A percentile compares a stretch with the other conserved stretches of the same genome.
These are phyloP conservation scores for Platycheirus albimanus DNA, from an alignment of 2,888 invertebrate species.

Conservation along the genomic window DNA sequence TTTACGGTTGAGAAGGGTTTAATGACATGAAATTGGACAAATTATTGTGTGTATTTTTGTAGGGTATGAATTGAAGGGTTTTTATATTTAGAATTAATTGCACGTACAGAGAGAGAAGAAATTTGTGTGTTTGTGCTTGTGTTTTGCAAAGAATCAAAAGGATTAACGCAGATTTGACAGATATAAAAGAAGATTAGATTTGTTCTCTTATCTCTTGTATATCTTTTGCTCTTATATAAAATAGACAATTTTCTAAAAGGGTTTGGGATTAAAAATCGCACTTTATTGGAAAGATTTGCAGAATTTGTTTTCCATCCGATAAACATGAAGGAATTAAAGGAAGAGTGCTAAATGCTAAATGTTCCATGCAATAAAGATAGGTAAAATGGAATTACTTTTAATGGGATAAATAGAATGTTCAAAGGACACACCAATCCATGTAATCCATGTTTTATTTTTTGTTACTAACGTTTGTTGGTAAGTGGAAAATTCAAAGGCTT, in stretches of 20 bases:
- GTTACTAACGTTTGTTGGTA: no score
- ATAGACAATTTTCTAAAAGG: background rate
- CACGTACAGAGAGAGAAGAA: slow-evolving; percentile 12
- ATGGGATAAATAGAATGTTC: no score
- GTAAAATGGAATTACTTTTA: background rate
- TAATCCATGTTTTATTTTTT: no score
- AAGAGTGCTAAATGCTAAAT: slow-evolving; percentile 17
- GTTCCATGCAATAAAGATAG: background rate
- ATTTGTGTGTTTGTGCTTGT: no score
- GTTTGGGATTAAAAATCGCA: slow-evolving; percentile 9
- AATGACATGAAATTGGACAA: slow-evolving; percentile 56
- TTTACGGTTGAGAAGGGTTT: slow-evolving; percentile 58
- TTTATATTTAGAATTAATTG: slow-evolving; percentile 51
- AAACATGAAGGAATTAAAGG: slow-evolving; percentile 5
- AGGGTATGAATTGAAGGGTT: slow-evolving; percentile 3
- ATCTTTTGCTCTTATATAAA: no score
- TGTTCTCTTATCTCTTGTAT: no score
- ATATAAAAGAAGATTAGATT: slow-evolving; percentile 14
- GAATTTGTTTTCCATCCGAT: slow-evolving; percentile 16
- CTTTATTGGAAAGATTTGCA: slow-evolving; percentile 32
- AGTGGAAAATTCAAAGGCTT: no score
- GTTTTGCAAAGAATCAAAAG: slow-evolving; percentile 36
- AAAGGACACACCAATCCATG: no score
- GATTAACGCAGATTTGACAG: slow-evolving; percentile 22
- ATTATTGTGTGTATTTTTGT: slow-evolving; percentile 35